These are phyloP conservation scores for Osmoderma eremita DNA, from an alignment of 2,888 invertebrate genomes.

Conservation along the genomic window DNA sequence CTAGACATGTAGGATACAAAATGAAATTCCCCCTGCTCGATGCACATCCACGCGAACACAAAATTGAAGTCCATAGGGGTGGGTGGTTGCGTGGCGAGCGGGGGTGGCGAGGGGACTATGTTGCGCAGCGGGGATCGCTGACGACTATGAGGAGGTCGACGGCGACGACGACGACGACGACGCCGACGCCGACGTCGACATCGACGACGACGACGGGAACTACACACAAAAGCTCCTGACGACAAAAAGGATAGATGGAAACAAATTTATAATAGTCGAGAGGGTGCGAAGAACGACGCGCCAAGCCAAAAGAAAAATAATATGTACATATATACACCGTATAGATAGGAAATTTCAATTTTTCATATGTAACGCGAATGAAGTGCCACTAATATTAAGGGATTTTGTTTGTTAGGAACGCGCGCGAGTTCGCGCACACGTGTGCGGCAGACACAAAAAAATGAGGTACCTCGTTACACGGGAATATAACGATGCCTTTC, in stretches of 20 bases:
- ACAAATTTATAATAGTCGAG: slow-evolving; percentile 59
- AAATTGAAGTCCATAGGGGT: slow-evolving; percentile 59
- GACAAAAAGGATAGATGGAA: slow-evolving; percentile 58
- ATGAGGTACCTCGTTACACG: slow-evolving; percentile 31
- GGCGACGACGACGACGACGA: slow-evolving; percentile 17
- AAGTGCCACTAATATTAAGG: slow-evolving; percentile 40
- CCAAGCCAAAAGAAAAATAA: slow-evolving; percentile 51
- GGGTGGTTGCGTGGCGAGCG: slow-evolving; percentile 46
- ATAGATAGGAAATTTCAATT: slow-evolving; percentile 55
- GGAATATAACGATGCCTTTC: slow-evolving; percentile 33
- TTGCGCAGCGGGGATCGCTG: slow-evolving; percentile 23
- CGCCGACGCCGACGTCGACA: slow-evolving; percentile 35
- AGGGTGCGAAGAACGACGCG: slow-evolving; percentile 34
- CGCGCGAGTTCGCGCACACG: background rate
- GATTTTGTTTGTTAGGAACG: slow-evolving; percentile 33
- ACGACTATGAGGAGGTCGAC: slow-evolving; percentile 18
- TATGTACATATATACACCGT: slow-evolving; percentile 41
- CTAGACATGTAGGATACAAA: slow-evolving; percentile 61
- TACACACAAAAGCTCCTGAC: slow-evolving; percentile 51
- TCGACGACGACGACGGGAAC: slow-evolving; percentile 45
- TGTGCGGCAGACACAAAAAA: slow-evolving; percentile 24
- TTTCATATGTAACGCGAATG: slow-evolving; percentile 48
- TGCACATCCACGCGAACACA: slow-evolving; percentile 58
- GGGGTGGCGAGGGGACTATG: slow-evolving; percentile 19
- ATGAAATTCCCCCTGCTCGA: slow-evolving; percentile 60